Percentiles rank a stretch among this genome's conserved stretches.
These are phyloP conservation scores for Branchinecta sandiegonensis DNA, from an alignment of 2,888 invertebrate genomes.

Conservation along the genomic window DNA sequence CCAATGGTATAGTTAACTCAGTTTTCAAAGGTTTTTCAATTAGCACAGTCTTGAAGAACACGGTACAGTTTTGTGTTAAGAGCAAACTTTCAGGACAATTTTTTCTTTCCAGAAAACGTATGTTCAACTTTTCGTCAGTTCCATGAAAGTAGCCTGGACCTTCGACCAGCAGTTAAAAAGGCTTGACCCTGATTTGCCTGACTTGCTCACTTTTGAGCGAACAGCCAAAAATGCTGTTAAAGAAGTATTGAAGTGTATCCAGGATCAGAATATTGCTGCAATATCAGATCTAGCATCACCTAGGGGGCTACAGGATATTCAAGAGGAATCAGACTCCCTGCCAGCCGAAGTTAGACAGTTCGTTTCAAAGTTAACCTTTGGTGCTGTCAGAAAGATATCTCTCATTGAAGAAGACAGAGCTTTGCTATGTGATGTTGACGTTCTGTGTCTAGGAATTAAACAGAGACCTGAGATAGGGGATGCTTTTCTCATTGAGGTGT, in stretches of 20 bases:
- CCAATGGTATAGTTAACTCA: too few relatives aligned
- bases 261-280: neutral
- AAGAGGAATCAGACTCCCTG: neutral
- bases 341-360: neutral
- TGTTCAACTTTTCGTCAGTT: neutral
- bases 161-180: neutral
- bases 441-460: constrained; percentile 1
- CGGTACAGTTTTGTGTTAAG: too few relatives aligned
- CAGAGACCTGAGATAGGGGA: neutral
- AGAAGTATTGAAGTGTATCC: neutral
- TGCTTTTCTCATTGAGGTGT: constrained; percentile 9
- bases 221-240: neutral
- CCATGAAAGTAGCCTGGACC: constrained; percentile 12
- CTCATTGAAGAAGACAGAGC: neutral
- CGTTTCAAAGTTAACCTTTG: neutral
- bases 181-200: constrained; percentile 4
- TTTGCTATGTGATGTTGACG: constrained; percentile 1
- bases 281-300: neutral
- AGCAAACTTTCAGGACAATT: neutral
- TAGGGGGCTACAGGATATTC: neutral
- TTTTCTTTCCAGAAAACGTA: neutral
- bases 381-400: neutral
- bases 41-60: too few relatives aligned
- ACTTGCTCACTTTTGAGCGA: neutral
- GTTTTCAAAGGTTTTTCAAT: too few relatives aligned